Conservation (phyloP, 2,888 invertebrate genomes). For the Cataglyphis livida region DNA sequence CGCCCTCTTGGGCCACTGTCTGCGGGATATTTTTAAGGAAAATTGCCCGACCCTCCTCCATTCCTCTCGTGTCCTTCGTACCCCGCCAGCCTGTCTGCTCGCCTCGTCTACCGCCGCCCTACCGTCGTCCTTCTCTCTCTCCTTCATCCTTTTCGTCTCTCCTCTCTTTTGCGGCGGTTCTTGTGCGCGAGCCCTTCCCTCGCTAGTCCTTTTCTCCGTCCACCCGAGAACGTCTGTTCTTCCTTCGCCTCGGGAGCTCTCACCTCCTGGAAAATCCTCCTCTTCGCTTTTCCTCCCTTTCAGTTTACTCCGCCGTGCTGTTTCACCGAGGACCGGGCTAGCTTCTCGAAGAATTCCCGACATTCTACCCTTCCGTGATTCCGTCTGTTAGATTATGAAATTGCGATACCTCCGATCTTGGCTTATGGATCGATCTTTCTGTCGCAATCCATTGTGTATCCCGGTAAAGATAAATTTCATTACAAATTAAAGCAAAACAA, state of each 20-base stretch:
- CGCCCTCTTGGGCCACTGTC: constrained; percentile 61
- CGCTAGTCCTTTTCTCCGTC: constrained; percentile 59
- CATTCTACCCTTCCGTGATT: constrained; percentile 42
- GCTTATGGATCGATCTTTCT: constrained; percentile 21
- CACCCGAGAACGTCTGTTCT: constrained; percentile 39
- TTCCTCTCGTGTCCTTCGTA: constrained; percentile 54
- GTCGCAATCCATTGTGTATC: neutral
- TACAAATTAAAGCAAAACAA: neutral
- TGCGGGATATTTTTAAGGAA: constrained; percentile 79
- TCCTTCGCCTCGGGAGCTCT: constrained; percentile 34
- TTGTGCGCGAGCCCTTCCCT: constrained; percentile 34
- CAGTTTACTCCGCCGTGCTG: neutral
- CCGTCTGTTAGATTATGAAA: constrained; percentile 47
- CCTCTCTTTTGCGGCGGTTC: constrained; percentile 21
- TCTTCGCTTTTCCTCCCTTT: neutral
- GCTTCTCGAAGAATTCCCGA: constrained; percentile 47
- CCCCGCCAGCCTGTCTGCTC: constrained; percentile 21
- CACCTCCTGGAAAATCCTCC: constrained; percentile 57
- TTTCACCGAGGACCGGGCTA: neutral
- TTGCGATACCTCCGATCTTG: constrained; percentile 31
- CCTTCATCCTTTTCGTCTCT: constrained; percentile 25
- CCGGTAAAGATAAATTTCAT: neutral
- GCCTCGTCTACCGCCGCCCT: constrained; percentile 8
- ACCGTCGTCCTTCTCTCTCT: constrained; percentile 1
- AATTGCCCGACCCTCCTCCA: constrained; percentile 71